Evolutionary conservation across 2,113 vertebrate species (phyloP), one percentile per base, ranked within the genome.

Genomic region (Trematomus loennbergii): DNA sequence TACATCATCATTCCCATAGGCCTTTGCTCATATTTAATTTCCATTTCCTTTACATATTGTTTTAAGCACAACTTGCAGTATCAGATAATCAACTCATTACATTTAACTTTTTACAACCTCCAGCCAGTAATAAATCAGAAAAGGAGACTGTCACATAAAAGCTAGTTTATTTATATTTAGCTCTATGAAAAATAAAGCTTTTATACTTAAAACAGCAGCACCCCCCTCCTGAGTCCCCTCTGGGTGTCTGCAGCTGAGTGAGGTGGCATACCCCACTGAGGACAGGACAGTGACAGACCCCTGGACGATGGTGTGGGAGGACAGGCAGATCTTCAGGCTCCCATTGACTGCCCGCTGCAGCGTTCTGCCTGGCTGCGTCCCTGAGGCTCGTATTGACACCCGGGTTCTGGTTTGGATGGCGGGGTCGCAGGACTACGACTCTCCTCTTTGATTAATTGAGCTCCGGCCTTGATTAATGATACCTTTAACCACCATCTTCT

Each of bases 391-490:
- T 94, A 94, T 94, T 92, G 93, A 91, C 93, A 93, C 85, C 61
- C 18, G 12, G 91, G 92, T 91, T 88, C 89, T 89, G 92, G 85
- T 93, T 91, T 91, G 90, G 89, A 88, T 88, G 81, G 75, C 90
- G 88, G 89, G 91, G 90, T 90, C 78, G 58, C 71, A 20, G 77
- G 76, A 85, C 74, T 80, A 79, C 58, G 89, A 90, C 84, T 85
- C 82, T 84, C 85, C 88, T 83, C 75, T 87, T 90, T 94, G 93
- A 94, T 94, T 93, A 92, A 94, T 94, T 92, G 91, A 94, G 91
- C 84, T 53, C 58, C 20, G 25, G 75, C 77, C 82, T 91, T 94
- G 93, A 94, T 94, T 94, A 94, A 94, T 94, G 92, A 90, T 74
- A 83, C 91, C 87, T 88, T 83, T 82, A 71, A 78, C 81, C 40